A percentile compares a stretch with the other conserved stretches of the same genome.
These are phyloP conservation scores for Pterobdella sp. DNA, from an alignment of 2,888 invertebrate species.

Conservation along the genomic window DNA sequence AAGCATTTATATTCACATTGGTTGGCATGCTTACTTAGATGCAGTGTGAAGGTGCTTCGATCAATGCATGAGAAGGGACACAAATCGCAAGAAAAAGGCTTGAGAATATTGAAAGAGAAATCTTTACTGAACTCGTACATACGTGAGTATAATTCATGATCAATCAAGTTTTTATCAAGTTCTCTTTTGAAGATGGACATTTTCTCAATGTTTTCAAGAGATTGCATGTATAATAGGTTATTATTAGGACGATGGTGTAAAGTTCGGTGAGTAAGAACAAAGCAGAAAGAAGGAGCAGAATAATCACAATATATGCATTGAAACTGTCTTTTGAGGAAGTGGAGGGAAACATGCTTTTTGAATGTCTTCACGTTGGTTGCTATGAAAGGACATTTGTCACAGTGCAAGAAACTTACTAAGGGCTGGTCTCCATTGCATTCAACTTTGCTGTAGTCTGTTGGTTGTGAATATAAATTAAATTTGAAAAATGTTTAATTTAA, in stretches of 20 bases:
- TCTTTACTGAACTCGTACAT: conserved; percentile 17
- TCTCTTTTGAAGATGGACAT: not conserved
- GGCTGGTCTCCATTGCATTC: not conserved
- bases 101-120: not conserved
- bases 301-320: conserved; percentile 21
- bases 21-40: conserved; percentile 10
- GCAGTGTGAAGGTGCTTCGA: not conserved
- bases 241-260: conserved; percentile 21
- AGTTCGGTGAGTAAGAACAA: conserved; percentile 5
- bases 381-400: conserved; percentile 25
- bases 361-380: not conserved
- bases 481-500: not conserved
- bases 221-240: conserved; percentile 21
- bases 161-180: not conserved
- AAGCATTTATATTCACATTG: conserved; percentile 5
- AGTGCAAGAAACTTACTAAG: conserved; percentile 4
- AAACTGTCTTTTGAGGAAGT: conserved; percentile 15
- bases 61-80: conserved; percentile 17
- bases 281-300: conserved; percentile 7
- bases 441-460: not conserved
- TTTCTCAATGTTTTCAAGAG: not conserved
- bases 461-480: not conserved
- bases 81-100: conserved; percentile 9
- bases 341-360: conserved; percentile 15
- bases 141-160: conserved; percentile 1